Evolutionary conservation across 1,140 invertebrate species (phyloP), one percentile per base, ranked within the genome.

Genomic region (Cyphomyrmex costatus): DNA sequence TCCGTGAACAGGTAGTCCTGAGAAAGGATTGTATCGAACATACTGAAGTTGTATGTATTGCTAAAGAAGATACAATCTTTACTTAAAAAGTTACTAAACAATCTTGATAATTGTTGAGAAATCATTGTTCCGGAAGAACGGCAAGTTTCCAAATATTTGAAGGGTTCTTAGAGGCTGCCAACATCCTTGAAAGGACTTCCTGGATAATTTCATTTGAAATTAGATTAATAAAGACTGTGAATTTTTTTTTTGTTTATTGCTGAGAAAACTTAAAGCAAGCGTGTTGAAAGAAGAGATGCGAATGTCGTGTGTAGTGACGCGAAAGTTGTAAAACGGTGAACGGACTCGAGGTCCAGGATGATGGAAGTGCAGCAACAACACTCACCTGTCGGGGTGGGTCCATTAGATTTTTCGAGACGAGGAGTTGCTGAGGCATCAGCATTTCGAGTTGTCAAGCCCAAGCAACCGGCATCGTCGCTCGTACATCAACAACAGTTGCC

Each of bases 321-420:
- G 65, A 58, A 56, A 58, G 85, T 88, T 78, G 65, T 86, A 83
- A 86, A 24, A 53, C 3, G 68, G 85, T 82, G 85, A 89, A 61
- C 73, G 51, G 82, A 82, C 58, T 74, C 73, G 78, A 71, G 36
- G 61, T 76, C 63, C 90, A 91, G 46, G 89, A 95, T 95, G 95
- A 95, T 95, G 94, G 95, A 95, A 91, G 92, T 95, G 86, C 95
- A 95, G 94, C 95, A 95, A 63, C 92, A 94, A 91, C 95, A 95
- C 90, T 95, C 95, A 84, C 94, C 95, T 79, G 94, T 93, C 71
- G 94, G 93, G 88, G 95, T 95, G 74, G 95, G 95, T 88, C 95
- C 95, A 3, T 73, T 95, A 66, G 95, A 95, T 90, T 95, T 95
- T 87, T 95, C 95, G 21, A 92, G 95, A 77, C 91, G 95, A 63